phyloP scores from a whole-genome alignment of 2,113 vertebrate genomes.

The Trichomycterus rosablanca region DNA sequence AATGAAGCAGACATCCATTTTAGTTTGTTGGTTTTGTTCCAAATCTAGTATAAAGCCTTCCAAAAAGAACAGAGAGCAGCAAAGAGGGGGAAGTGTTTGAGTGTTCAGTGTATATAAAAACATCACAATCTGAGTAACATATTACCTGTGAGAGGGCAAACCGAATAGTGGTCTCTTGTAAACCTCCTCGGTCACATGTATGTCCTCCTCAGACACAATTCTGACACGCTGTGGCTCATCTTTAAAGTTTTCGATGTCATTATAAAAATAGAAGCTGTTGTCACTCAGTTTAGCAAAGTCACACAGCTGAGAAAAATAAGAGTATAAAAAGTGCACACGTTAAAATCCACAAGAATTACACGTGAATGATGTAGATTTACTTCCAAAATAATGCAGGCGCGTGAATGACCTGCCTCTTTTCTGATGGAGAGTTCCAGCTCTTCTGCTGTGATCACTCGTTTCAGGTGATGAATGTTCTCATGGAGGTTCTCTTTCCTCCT shows the following conservation, averaged over 20 bases:
- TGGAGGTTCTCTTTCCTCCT: slow-evolving; percentile 75
- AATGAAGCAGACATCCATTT: no score
- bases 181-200: slow-evolving; percentile 76
- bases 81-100: no score
- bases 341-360: neutral
- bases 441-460: slow-evolving; percentile 50
- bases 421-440: slow-evolving; percentile 75
- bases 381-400: neutral
- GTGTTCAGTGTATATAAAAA: neutral
- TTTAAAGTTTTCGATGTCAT: slow-evolving; percentile 67
- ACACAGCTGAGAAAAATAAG: slow-evolving; percentile 58
- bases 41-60: no score
- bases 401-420: slow-evolving; percentile 69
- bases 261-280: slow-evolving; percentile 70
- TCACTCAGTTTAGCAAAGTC: slow-evolving; percentile 77
- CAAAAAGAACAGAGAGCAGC: no score
- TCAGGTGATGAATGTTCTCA: slow-evolving; percentile 68
- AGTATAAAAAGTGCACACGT: neutral
- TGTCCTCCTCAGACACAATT: slow-evolving; percentile 71
- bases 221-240: slow-evolving; percentile 68
- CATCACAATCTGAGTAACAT: neutral
- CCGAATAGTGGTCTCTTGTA: slow-evolving; percentile 76
- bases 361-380: neutral
- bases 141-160: slow-evolving; percentile 72
- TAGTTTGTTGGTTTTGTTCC: no score